A percentile compares a stretch with the other conserved stretches of the same genome.
phyloP scores from a whole-genome alignment of 2,113 vertebrate genomes.

The Amia ocellicauda region DNA sequence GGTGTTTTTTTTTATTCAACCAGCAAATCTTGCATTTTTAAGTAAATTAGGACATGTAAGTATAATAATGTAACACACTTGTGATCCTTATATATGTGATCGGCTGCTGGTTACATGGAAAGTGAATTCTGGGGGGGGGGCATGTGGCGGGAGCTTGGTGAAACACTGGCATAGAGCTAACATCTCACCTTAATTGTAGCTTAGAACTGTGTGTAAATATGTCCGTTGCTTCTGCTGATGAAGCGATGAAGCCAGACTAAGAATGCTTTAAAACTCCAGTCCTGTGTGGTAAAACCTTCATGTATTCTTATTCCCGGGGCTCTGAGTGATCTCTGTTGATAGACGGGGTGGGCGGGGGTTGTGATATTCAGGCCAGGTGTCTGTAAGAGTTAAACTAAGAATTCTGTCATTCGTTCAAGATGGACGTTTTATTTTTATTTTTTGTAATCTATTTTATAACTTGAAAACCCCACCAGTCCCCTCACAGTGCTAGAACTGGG shows the following conservation, averaged over 20 bases:
- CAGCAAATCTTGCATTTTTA: no score
- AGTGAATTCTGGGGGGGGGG: no score
- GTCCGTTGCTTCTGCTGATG: neutral
- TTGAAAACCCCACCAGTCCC: conserved; percentile 37
- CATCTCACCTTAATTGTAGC: neutral
- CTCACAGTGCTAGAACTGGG: conserved; percentile 48
- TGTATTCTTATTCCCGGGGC: neutral
- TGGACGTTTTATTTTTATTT: conserved; percentile 23
- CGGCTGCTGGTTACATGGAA: no score
- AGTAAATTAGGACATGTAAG: no score
- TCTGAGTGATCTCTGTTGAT: neutral
- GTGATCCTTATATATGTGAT: no score
- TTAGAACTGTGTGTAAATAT: neutral
- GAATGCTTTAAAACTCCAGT: neutral
- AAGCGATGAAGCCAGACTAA: neutral
- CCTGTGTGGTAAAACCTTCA: neutral
- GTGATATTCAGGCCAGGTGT: conserved; percentile 3
- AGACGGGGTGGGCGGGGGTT: neutral
- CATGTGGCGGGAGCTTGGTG: no score
- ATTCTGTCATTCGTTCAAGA: neutral
- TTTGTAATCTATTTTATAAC: conserved; percentile 36
- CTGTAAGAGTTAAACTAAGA: conserved; percentile 2
- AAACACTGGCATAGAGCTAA: conserved; percentile 2
- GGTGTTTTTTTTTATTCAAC: no score
- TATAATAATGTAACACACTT: no score